These are phyloP conservation scores for Phoxinus phoxinus DNA, from an alignment of 2,113 vertebrate genomes.

Conservation along the genomic window DNA sequence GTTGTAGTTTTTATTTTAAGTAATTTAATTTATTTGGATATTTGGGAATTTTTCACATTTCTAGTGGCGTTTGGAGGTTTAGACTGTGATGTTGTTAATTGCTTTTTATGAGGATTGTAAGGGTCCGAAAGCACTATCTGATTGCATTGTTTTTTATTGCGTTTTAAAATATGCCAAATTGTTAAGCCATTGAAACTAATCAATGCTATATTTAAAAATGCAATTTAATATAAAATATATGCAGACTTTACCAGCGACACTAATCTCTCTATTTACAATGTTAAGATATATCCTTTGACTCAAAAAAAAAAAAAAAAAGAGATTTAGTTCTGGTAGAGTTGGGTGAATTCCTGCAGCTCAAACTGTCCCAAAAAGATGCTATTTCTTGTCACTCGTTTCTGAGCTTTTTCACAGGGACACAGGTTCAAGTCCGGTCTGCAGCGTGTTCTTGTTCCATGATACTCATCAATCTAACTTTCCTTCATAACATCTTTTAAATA, in stretches of 20 bases:
- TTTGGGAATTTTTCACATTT: neutral
- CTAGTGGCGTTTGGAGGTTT: neutral
- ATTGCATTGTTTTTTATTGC: no score
- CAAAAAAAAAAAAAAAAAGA: neutral
- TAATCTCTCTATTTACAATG: neutral
- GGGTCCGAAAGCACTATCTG: neutral
- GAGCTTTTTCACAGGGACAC: neutral
- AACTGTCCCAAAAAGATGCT: neutral
- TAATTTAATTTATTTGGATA: neutral
- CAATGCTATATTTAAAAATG: no score
- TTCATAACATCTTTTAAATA: neutral
- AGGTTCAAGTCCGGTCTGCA: neutral
- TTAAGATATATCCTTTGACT: neutral
- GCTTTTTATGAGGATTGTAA: neutral
- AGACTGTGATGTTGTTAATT: neutral
- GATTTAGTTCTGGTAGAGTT: no score
- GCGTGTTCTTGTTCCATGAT: neutral
- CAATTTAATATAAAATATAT: no score
- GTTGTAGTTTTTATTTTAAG: neutral
- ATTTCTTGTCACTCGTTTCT: neutral
- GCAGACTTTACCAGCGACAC: neutral
- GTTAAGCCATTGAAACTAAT: neutral
- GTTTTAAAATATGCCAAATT: neutral
- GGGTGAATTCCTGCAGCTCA: neutral
- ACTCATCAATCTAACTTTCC: neutral